A percentile compares a stretch with the other conserved stretches of the same genome.
phyloP scores from a whole-genome alignment of 2,888 invertebrate species.

The Troides aeacus region DNA sequence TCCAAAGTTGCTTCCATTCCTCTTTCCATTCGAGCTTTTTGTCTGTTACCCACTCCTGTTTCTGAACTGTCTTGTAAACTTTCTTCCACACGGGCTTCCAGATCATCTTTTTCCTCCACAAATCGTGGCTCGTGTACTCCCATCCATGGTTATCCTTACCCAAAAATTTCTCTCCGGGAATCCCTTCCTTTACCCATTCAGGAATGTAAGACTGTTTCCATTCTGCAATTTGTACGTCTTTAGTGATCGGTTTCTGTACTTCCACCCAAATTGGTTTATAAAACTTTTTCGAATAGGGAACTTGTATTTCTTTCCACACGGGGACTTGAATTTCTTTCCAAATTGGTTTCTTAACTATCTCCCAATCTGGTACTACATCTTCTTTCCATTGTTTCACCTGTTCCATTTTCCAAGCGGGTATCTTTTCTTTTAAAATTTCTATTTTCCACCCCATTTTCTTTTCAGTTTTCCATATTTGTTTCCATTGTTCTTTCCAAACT shows the following conservation, averaged over 20 bases:
- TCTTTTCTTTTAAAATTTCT: slow-evolving; percentile 87
- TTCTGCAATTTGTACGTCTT: slow-evolving; percentile 86
- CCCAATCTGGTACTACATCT: slow-evolving; percentile 86
- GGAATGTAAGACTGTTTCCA: slow-evolving; percentile 88
- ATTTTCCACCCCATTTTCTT: slow-evolving; percentile 87
- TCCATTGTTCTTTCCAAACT: slow-evolving; percentile 91
- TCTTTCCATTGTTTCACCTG: slow-evolving; percentile 90
- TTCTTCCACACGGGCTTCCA: slow-evolving; percentile 87
- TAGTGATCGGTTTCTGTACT: slow-evolving; percentile 84
- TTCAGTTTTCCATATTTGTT: slow-evolving; percentile 86
- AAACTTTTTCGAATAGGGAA: slow-evolving; percentile 82
- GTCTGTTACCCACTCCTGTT: slow-evolving; percentile 81
- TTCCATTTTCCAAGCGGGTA: slow-evolving; percentile 88
- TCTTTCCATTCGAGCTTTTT: slow-evolving; percentile 85
- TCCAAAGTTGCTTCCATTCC: slow-evolving; percentile 85
- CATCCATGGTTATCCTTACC: slow-evolving; percentile 83
- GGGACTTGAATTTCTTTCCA: slow-evolving; percentile 85
- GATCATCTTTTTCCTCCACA: slow-evolving; percentile 84
- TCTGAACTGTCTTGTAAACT: slow-evolving; percentile 78
- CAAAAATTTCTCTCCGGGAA: slow-evolving; percentile 82
- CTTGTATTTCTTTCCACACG: slow-evolving; percentile 84
- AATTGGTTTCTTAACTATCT: slow-evolving; percentile 84
- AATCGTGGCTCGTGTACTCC: slow-evolving; percentile 84
- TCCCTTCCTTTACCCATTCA: slow-evolving; percentile 82
- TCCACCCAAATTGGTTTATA: slow-evolving; percentile 83